Evolutionary conservation across 2,888 invertebrate species (phyloP), one percentile per base, ranked within the genome.

Genomic region (Mechanitis messenoides): DNA sequence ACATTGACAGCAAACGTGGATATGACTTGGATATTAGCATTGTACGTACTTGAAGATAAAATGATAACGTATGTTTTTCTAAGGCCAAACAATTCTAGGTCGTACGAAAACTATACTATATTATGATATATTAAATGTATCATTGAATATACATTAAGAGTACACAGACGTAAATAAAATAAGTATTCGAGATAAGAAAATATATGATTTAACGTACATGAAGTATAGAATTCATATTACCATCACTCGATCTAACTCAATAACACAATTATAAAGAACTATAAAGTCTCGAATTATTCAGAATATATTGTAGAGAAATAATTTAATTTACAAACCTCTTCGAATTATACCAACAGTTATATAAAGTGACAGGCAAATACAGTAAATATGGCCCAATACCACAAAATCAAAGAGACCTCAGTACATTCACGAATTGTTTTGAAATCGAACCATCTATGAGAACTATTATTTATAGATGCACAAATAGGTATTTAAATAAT

Each of bases 1-100:
- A 77, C 71, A 67, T 62, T 65, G 60, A 64, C 65, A 65, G 60
- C 28, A 53, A 59, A 61, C 62, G 33, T 35, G 20, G 12, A 33
- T 56, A 56, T 58, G 47, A 58, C 47, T 33, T 28, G 45, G 59
- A 50, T 56, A 56, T 42, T 42, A 53, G 59, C 56, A 62, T 59
- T 56, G 56, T 62, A 45, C 33, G 45, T 58, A 58, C 58, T 60
- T 66, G 53, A 60, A 61, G 61, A 63, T 60, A 45, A 47, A 56
- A 45, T 59, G 58, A 64, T 64, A 64, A 62, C 46, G n/a, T 33
- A 28, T 47, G 20, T 55, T 61, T 54, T 55, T 42, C 42, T 58
- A 63, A 66, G 63, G 66, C 58, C 61, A 54, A 42, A 45, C 55
- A 20, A 60, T 64, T 59, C 28, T 64, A 54, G 61, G 63, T 59